Evolutionary conservation across 1,140 invertebrate species (phyloP), one percentile per base, ranked within the genome.

Genomic region (Drosophila pseudoobscura): DNA sequence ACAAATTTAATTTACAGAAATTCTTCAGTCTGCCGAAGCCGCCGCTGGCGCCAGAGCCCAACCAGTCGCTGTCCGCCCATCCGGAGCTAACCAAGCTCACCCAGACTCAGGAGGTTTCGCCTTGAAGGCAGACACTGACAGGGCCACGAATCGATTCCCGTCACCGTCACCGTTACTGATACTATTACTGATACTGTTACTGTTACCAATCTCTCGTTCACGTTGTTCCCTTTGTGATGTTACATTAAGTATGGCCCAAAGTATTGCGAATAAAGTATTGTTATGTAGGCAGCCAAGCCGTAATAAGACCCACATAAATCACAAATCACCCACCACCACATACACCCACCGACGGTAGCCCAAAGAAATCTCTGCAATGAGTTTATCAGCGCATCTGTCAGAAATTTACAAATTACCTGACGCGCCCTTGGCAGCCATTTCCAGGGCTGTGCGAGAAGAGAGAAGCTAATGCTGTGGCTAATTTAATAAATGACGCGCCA

Each of bases 1-100:
- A 76, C 60, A 88, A 88, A 88, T 80, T 88, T 84, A 80, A 85
- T 84, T 91, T 85, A 78, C 75, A 91, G 90, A 91, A 91, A 91
- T 91, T 91, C 89, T 91, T 89, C 73, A 91, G 90, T 78, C 75
- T 91, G 78, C 90, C 90, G 50, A 91, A 90, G 69, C 63, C 75
- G 69, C 85, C 88, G 55, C 50, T 43, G 66, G 83, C 83, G 20
- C 22, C 20, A 35, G 70, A 54, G 20, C 71, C 75, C 44, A 70
- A 66, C 51, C 58, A 56, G 57, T 62, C 43, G 15, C 59, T 69
- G 75, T 17, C 62, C 22, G 53, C 62, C 11, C 45, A 85, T 76
- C 66, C 83, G 57, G 83, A 88, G 84, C 45, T 85, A 63, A 51
- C 83, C 64, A 83, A 75, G 60, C 85, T 89, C 62, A 89, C 71